phyloP scores from a whole-genome alignment of 1,140 invertebrate genomes.

The Drosophila auraria region DNA sequence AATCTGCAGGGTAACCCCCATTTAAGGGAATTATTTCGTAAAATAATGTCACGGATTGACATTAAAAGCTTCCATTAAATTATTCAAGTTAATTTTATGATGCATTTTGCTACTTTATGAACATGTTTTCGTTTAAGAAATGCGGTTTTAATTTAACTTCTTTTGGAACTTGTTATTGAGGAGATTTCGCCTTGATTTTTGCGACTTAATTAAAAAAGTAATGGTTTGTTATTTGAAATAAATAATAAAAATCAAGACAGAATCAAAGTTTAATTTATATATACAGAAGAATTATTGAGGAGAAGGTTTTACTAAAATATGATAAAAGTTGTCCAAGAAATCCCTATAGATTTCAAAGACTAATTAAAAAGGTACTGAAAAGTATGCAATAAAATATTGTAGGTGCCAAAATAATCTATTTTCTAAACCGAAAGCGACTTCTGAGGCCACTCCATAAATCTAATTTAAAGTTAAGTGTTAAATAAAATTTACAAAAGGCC shows the following conservation, averaged over 20 bases:
- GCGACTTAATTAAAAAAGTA: neutral
- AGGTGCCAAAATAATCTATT: no score
- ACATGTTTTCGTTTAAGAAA: neutral
- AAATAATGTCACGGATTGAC: neutral
- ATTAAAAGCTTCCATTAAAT: conserved; percentile 13
- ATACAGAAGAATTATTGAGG: neutral
- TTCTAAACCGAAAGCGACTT: no score
- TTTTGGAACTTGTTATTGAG: neutral
- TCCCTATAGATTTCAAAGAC: no score
- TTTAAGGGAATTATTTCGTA: neutral
- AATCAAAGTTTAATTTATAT: neutral
- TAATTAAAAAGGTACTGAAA: no score
- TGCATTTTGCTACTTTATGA: neutral
- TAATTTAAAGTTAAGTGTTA: no score
- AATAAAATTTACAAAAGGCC: no score
- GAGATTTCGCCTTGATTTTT: neutral
- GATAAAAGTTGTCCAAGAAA: no score
- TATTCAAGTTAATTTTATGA: no score
- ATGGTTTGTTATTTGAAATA: neutral
- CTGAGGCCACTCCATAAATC: neutral
- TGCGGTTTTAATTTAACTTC: neutral
- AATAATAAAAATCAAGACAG: neutral
- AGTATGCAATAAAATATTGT: no score
- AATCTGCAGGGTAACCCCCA: neutral
- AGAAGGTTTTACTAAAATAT: no score